A percentile compares a stretch with the other conserved stretches of the same genome.
These are phyloP conservation scores for Lethocerus indicus DNA, from an alignment of 1,140 invertebrate genomes.

Conservation along the genomic window DNA sequence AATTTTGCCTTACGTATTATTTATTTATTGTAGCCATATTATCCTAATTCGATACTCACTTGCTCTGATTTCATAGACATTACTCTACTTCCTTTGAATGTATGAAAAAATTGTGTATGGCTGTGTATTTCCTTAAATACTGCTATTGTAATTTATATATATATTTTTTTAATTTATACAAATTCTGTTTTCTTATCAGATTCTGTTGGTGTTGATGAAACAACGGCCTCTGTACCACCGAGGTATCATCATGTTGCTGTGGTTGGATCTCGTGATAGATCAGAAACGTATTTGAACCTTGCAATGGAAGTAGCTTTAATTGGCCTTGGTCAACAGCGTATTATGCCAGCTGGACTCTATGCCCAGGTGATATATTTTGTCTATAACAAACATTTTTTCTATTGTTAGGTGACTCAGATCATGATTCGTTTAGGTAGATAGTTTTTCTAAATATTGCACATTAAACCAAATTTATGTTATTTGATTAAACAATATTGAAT, in stretches of 20 bases:
- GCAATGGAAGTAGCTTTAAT: slow-evolving; percentile 48
- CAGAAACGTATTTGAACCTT: slow-evolving; percentile 61
- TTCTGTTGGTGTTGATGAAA: slow-evolving; percentile 34
- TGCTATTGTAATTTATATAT: slow-evolving; percentile 2
- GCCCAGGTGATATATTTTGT: slow-evolving; percentile 36
- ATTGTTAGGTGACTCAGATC: slow-evolving; percentile 2
- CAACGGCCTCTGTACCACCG: slow-evolving; percentile 36
- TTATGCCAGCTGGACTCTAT: slow-evolving; percentile 61
- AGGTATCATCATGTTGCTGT: slow-evolving; percentile 57
- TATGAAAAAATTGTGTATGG: not conserved
- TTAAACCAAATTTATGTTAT: not conserved
- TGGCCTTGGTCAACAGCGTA: slow-evolving; percentile 58
- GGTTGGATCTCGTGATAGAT: slow-evolving; percentile 43
- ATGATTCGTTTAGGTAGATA: not conserved
- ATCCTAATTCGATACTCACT: too few species aligned
- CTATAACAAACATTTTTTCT: slow-evolving; percentile 1
- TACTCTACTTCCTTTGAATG: too few species aligned
- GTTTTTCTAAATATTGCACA: not conserved
- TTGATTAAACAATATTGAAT: not conserved
- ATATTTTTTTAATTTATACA: not conserved
- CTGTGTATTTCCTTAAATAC: slow-evolving; percentile 1
- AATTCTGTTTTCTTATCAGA: slow-evolving; percentile 20
- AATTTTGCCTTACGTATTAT: too few species aligned
- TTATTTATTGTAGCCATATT: too few species aligned
- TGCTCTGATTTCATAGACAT: too few species aligned